Evolutionary conservation across 2,113 vertebrate genomes (phyloP).

Genomic region (Lepus timidus): DNA sequence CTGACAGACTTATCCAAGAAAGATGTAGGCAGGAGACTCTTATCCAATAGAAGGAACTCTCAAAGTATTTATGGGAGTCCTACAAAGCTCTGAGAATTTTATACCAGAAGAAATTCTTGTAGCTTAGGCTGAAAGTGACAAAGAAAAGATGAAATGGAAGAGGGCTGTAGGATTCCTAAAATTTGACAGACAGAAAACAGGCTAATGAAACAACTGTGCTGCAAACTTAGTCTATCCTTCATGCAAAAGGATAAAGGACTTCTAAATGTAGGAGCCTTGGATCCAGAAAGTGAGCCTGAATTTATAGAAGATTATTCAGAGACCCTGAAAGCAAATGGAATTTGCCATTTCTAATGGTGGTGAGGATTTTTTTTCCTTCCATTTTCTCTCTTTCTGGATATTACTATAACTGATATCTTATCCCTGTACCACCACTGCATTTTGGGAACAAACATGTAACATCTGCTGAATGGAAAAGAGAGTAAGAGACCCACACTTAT

Average conservation of each 20-base stretch:
- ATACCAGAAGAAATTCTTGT: background rate
- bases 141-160: background rate
- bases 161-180: background rate
- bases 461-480: background rate
- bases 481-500: background rate
- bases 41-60: background rate
- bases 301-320: background rate
- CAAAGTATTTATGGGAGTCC: background rate
- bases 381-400: background rate
- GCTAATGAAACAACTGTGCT: background rate
- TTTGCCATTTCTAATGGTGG: background rate
- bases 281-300: background rate
- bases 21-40: background rate
- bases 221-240: background rate
- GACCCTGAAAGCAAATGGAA: background rate
- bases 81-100: background rate
- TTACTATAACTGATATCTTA: background rate
- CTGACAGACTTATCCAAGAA: background rate
- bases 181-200: background rate
- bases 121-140: background rate
- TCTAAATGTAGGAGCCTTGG: background rate
- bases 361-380: background rate
- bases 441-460: background rate
- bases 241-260: background rate
- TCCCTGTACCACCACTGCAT: background rate